Percentiles rank a stretch among this genome's conserved stretches.
These are phyloP conservation scores for Strigops habroptila DNA, from an alignment of 2,113 vertebrate genomes.

Conservation along the genomic window DNA sequence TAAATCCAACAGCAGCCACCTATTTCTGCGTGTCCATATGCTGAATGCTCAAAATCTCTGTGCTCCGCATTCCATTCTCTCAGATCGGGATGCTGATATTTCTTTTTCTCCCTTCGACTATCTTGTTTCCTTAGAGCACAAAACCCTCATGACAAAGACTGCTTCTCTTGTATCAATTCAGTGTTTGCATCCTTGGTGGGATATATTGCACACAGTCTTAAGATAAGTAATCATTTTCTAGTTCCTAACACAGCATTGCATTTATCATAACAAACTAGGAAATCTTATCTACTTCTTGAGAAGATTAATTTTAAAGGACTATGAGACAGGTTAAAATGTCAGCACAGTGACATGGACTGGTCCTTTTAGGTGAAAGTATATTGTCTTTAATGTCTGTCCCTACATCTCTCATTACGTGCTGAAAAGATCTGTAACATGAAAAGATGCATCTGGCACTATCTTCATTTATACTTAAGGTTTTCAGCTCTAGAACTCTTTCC, in stretches of 20 bases:
- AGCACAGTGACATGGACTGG: neutral
- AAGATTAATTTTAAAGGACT: neutral
- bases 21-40: neutral
- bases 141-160: neutral
- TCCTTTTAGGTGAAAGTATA: neutral
- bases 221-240: neutral
- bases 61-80: neutral
- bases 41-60: neutral
- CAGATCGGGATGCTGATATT: neutral
- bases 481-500: neutral
- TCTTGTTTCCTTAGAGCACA: neutral
- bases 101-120: neutral
- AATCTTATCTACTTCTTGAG: neutral
- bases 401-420: neutral
- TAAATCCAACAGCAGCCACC: neutral
- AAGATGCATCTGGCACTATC: neutral
- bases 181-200: neutral
- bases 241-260: neutral
- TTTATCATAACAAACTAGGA: neutral
- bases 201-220: neutral
- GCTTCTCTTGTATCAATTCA: neutral
- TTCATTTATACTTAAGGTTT: neutral
- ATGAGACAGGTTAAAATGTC: neutral
- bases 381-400: neutral
- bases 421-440: neutral